Evolutionary conservation across 1,140 invertebrate species (phyloP).

Genomic region (Tyrophagus putrescentiae): DNA sequence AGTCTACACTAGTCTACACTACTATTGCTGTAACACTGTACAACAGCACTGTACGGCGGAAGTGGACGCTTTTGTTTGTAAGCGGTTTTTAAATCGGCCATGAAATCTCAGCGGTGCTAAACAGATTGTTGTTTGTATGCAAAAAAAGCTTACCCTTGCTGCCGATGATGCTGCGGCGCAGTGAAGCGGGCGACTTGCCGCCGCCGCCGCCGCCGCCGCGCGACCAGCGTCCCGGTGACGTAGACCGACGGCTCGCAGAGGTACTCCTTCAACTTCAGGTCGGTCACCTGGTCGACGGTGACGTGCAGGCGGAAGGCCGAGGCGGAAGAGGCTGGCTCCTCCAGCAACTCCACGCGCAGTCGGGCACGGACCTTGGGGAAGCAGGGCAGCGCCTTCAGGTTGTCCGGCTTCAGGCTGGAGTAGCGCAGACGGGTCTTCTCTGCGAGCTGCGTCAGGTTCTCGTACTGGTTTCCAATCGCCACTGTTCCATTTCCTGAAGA

Average conservation of each 20-base stretch:
- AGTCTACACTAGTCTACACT: too few relatives aligned
- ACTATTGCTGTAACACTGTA: too few relatives aligned
- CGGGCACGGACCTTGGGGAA: conserved; percentile 1
- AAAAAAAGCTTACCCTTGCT: conserved; percentile 9
- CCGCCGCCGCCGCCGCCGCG: conserved; percentile 5
- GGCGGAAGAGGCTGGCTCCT: background rate
- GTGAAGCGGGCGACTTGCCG: too few relatives aligned
- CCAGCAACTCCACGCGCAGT: background rate
- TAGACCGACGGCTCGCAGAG: conserved; percentile 22
- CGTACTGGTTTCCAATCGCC: conserved; percentile 5
- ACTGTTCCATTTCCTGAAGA: background rate
- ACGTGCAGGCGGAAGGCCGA: background rate
- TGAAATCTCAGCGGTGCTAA: too few relatives aligned
- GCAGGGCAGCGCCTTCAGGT: background rate
- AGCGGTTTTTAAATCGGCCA: too few relatives aligned
- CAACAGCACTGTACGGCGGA: too few relatives aligned
- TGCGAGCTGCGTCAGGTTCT: conserved; percentile 8
- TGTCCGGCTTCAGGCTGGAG: conserved; percentile 1
- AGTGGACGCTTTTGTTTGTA: too few relatives aligned
- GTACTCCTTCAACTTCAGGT: conserved; percentile 18
- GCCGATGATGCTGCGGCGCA: background rate
- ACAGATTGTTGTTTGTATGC: background rate
- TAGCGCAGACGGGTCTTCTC: conserved; percentile 4
- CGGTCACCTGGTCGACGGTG: background rate
- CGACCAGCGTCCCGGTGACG: conserved; percentile 16